Base-by-base conservation (phyloP, 2,888 invertebrate species). In the Cerastis leucographa region DNA sequence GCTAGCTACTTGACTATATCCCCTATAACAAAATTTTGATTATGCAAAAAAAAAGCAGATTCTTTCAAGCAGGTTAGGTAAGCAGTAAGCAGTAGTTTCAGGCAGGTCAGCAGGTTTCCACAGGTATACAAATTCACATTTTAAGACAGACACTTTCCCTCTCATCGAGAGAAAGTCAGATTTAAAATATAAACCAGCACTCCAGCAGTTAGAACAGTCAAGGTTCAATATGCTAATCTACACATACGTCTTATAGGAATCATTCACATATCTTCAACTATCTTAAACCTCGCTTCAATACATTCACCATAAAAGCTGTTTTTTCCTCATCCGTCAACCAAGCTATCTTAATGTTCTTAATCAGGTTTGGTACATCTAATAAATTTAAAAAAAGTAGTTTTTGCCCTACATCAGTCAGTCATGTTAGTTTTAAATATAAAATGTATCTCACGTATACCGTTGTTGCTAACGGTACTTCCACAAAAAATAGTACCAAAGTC, bases 391-490 rank as follows among this genome's bases (percentile, higher is more conserved):
- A 77, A 82, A 76, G 73, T 74, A 56, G 67, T 65, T 74, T 67
- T 74, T 84, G 81, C 70, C 70, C 88, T 75, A 81, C 77, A 86
- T 84, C 80, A 70, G 85, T 85, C 85, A 74, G 19, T 73, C 76
- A 70, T 12, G 70, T 68, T 49, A 12, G 29, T 35, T 44, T 51
- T 46, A 74, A 77, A 78, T 77, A 82, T 71, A 71, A 66, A 61
- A 74, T 68, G 44, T 73, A 78, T 76, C 49, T 76, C 72, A 61
- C 71, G 68, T 64, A 8, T 81, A 84, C 86, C 88, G 86, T 88
- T 84, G 66, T 86, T 86, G 64, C 65, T 84, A 84, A 88, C 88
- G 86, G 88, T 84, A 78, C 71, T 12, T 9, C 35, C 17, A 81
- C 67, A 83, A 86, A 85, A 87, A 87, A 77, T 76, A 68, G 74